Conservation (phyloP, 2,888 invertebrate genomes). For the Trichacis sp. region DNA sequence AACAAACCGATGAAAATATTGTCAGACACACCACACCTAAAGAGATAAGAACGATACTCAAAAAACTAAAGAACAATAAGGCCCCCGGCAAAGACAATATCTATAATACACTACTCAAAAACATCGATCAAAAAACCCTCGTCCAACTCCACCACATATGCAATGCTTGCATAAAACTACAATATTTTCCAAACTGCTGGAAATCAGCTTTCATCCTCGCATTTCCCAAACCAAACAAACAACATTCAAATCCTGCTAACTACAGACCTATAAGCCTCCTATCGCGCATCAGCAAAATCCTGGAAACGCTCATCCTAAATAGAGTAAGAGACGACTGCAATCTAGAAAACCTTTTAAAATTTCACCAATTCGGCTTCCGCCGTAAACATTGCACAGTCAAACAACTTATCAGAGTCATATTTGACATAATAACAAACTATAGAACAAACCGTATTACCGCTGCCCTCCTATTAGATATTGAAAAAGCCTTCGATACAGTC, state of each 20-base stretch:
- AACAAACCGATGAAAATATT: not conserved
- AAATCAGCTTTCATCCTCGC: constrained; percentile 11
- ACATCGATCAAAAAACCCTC: not conserved
- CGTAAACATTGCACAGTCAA: too few species aligned
- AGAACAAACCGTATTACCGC: too few species aligned
- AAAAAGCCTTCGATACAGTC: too few species aligned
- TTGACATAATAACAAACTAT: too few species aligned
- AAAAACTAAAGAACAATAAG: constrained; percentile 13
- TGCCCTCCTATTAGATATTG: too few species aligned
- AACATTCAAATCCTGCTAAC: not conserved
- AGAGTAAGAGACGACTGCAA: not conserved
- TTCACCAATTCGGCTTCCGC: too few species aligned
- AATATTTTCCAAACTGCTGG: constrained; percentile 15
- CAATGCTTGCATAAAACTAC: constrained; percentile 13
- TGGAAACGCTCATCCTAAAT: constrained; percentile 11
- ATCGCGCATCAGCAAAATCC: constrained; percentile 5
- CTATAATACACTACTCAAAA: constrained; percentile 12
- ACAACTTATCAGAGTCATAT: too few species aligned
- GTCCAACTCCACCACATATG: constrained; percentile 1
- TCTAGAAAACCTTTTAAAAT: not conserved
- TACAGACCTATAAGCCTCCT: constrained; percentile 18
- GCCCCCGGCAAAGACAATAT: constrained; percentile 8
- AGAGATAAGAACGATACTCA: not conserved
- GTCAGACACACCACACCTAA: not conserved
- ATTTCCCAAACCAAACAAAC: constrained; percentile 14